Evolutionary conservation across 1,140 invertebrate genomes (phyloP).

Genomic region (Macrotrachela quadricornifera): DNA sequence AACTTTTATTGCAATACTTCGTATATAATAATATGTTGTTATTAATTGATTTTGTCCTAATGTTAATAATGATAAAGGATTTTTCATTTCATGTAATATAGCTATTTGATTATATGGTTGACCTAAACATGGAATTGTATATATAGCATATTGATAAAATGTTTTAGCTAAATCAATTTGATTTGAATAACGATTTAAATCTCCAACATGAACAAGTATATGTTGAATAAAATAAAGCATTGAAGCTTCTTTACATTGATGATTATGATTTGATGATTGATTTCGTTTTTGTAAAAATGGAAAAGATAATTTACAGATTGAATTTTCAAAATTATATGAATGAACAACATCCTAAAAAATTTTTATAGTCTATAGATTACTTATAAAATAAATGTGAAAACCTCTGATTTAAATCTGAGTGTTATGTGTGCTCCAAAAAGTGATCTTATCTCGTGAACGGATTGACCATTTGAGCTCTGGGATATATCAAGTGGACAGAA

Average conservation of each 20-base stretch:
- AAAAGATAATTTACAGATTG: too few species aligned
- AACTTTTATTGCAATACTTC: neutral
- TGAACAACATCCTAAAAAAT: too few species aligned
- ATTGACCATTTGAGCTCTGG: too few species aligned
- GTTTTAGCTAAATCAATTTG: slow-evolving; percentile 1
- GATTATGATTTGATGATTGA: neutral
- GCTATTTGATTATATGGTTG: slow-evolving; percentile 9
- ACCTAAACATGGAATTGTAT: slow-evolving; percentile 1
- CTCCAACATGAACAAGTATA: slow-evolving; percentile 3
- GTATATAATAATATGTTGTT: slow-evolving; percentile 3
- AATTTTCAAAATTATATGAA: too few species aligned
- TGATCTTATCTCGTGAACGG: too few species aligned
- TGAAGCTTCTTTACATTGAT: neutral
- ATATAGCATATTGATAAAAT: slow-evolving; percentile 5
- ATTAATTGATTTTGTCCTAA: neutral
- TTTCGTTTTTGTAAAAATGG: too few species aligned
- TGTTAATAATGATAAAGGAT: neutral
- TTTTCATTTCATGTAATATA: slow-evolving; percentile 1
- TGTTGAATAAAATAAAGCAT: slow-evolving; percentile 1
- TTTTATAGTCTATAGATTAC: too few species aligned
- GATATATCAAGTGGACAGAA: too few species aligned
- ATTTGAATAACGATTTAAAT: slow-evolving; percentile 3
- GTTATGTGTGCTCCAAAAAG: too few species aligned
- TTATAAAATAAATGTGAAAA: too few species aligned
- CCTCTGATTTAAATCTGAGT: too few species aligned